Base-by-base conservation (phyloP, 2,797 vertebrate genomes). In the Serranus cabrilla region DNA sequence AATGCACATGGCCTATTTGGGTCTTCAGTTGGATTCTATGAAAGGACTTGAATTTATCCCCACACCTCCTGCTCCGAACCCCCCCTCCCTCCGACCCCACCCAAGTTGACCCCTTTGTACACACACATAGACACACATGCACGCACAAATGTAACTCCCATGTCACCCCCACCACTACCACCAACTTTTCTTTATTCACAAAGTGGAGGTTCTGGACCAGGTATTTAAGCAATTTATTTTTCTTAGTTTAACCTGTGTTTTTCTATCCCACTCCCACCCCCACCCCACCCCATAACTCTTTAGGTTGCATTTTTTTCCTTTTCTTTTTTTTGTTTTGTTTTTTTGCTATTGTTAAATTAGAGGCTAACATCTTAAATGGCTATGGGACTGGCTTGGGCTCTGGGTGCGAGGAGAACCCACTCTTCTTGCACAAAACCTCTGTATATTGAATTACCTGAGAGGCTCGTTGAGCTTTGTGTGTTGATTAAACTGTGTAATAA, bases 401-500 rank as follows among this genome's bases (percentile, higher is more conserved):
- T 96, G 96, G 96, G 97, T 98, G 96, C 95, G 95, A 98, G 97
- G 96, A 96, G 96, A 94, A 96, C 88, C 86, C 93, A 96, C 96
- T 97, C 96, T 96, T 96, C 96, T 96, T 96, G 97, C 96, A 96
- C 95, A 97, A 95, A 95, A 97, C 96, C 97, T 97, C 96, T 99
- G 97, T 98, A 97, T 99, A 98, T 98, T 99, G 97, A 98, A 99
- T 97, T 96, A 98, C 96, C 96, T 96, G 97, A 89, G 95, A 95
- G 96, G 97, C 97, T 98, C 97, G 92, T 97, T 97, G 97, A 98
- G 98, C 97, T 97, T 97, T 97, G 97, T 99, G 97, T 97, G 97
- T 98, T 98, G 96, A 98, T 98, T 98, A 98, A 98, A 99, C 97
- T 98, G 97, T 99, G 97, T 99, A 99, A 99, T 98, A 99, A 99